Conservation (phyloP, 2,888 invertebrate genomes). For the Mesorhabditis sp. region DNA sequence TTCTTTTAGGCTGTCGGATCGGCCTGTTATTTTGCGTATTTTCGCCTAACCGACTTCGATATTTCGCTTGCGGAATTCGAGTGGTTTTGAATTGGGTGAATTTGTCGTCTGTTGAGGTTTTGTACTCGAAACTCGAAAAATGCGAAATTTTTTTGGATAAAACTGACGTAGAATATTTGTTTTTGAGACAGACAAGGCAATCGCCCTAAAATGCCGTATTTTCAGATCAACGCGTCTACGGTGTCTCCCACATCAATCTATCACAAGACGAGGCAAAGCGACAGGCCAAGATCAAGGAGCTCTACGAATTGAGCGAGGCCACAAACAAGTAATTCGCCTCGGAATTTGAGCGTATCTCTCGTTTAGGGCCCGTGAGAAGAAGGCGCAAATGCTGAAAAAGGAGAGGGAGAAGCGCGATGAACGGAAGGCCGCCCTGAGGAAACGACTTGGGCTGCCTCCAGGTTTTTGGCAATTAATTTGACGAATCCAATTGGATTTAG, state of each 20-base stretch:
- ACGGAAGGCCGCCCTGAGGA: conserved; percentile 7
- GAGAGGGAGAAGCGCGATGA: background rate
- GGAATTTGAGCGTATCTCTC: background rate
- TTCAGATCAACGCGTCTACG: conserved; percentile 44
- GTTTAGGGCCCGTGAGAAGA: conserved; percentile 8
- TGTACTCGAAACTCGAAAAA: too few relatives aligned
- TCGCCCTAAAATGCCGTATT: background rate
- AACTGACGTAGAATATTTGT: too few relatives aligned
- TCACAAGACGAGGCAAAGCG: conserved; percentile 42
- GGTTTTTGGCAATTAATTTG: conserved; percentile 14
- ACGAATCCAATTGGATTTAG: conserved; percentile 15
- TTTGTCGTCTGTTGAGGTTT: too few relatives aligned
- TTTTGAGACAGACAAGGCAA: too few relatives aligned
- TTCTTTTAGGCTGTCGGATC: too few relatives aligned
- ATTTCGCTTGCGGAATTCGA: too few relatives aligned
- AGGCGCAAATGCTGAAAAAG: conserved; percentile 1
- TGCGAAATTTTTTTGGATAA: too few relatives aligned
- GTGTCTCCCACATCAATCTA: conserved; percentile 43
- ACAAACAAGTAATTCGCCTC: conserved; percentile 1
- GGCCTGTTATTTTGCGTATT: too few relatives aligned
- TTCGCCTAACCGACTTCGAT: too few relatives aligned
- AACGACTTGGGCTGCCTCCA: conserved; percentile 15
- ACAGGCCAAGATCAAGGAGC: conserved; percentile 15
- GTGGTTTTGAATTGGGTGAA: too few relatives aligned
- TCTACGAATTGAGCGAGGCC: conserved; percentile 9